Base-by-base conservation (phyloP, 2,797 vertebrate genomes). In the Ataeniobius toweri region DNA sequence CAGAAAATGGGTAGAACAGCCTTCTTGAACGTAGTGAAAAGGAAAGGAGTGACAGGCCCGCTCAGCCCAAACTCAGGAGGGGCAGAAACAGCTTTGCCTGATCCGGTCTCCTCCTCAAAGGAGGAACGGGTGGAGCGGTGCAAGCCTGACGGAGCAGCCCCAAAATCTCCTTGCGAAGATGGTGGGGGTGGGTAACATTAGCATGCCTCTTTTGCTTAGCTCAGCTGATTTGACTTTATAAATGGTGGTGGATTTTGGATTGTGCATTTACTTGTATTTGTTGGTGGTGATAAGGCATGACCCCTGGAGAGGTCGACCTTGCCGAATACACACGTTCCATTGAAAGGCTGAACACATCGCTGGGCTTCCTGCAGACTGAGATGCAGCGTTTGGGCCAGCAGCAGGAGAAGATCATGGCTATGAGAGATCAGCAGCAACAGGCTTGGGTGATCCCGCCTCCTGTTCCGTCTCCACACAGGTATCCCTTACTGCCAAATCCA, bases 1-100 rank as follows among this genome's bases (percentile, higher is more conserved):
- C 98, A 99, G 93, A 96, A 95, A 90, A 99, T 99, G 98, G 98
- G 98, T 56, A 96, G 97, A 77, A 99, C 98, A 0, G 98, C 98
- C 7, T 99, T 99, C 91, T 96, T 99, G 67, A 98, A 97, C 0
- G 97, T 99, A 0, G 98, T 99, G 77, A 97, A 97, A 79, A 97
- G 96, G 92, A 98, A 98, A 91, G 97, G 96, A 36, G 96, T 97
- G 63, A 96, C 95, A 0, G 91, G 94, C 3, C 96, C 97, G 0
- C 94, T 95, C 73, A 94, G 96, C 24, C 90, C 96, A 73, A 95
- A 94, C 93, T 24, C 96, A 95, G 85, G 94, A 87, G 85, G 93
- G 91, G 80, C 86, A 74, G 95, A 96, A 81, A 96, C 96, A 36
- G 84, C 94, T 0, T 96, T 94, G 63, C 82, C 90, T 12, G 95